Evolutionary conservation across 1,140 invertebrate species (phyloP).

Genomic region (Drosophila nigromelanica): DNA sequence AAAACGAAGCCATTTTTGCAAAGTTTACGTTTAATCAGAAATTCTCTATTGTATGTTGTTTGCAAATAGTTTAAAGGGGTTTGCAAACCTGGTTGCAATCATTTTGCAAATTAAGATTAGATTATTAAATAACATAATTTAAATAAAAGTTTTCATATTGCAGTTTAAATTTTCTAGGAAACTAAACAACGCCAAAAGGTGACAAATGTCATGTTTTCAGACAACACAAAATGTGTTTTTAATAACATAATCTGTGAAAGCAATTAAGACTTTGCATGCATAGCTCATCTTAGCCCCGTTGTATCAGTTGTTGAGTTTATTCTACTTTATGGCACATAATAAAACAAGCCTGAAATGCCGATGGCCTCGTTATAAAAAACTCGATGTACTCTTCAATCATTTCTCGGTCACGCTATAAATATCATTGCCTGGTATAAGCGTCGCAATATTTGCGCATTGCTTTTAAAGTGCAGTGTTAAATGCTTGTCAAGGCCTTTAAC

Average conservation of each 20-base stretch:
- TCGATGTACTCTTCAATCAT: conserved; percentile 21
- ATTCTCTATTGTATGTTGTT: too few relatives aligned
- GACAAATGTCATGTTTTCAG: too few relatives aligned
- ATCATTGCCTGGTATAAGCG: conserved; percentile 10
- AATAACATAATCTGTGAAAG: not conserved
- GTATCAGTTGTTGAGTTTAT: not conserved
- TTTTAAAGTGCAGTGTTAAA: conserved; percentile 33
- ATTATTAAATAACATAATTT: too few relatives aligned
- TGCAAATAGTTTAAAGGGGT: too few relatives aligned
- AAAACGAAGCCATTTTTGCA: not conserved
- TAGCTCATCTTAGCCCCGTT: not conserved
- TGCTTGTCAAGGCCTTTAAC: conserved; percentile 36
- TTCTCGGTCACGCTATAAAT: conserved; percentile 16
- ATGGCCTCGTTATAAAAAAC: conserved; percentile 4
- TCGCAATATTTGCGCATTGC: conserved; percentile 19
- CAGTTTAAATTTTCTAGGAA: too few relatives aligned
- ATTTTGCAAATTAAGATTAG: too few relatives aligned
- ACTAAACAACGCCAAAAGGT: too few relatives aligned
- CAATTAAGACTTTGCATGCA: too few relatives aligned
- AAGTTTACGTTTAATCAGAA: not conserved
- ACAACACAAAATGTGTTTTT: too few relatives aligned
- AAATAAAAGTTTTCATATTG: too few relatives aligned
- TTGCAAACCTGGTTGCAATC: too few relatives aligned
- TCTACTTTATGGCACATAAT: not conserved
- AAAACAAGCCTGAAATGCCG: not conserved